Evolutionary conservation across 2,797 vertebrate species (phyloP), one percentile per base, ranked within the genome.

Genomic region (Percopsis omiscomaycus): DNA sequence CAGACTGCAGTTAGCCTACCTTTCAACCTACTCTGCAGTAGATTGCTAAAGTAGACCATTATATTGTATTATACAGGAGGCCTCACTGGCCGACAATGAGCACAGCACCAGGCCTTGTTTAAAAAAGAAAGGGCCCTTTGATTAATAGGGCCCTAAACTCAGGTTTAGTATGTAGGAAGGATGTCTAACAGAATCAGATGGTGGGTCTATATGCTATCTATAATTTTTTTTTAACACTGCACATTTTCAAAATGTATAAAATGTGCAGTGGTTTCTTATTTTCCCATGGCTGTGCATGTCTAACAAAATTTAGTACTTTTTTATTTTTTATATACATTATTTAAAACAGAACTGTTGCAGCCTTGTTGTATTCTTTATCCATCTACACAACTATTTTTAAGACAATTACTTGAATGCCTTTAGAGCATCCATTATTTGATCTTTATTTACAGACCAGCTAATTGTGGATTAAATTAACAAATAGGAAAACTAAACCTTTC

Each of bases 21-120:
- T 70, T 65, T 15, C 55, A 12, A 28, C 53, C 55, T 53, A 46
- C 47, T 51, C 51, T 59, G 66, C 58, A 61, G 66, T 68, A 49
- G 57, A 52, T 47, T 51, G 45, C 62, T 69, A 68, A 69, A 69
- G 51, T 50, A 62, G 62, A 14, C 28, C 62, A 48, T 69, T 50
- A 69, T 57, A 56, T 30, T 44, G 60, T 42, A 74, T 59, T 60
- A 49, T 66, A 69, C 48, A 59, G 67, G 57, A 62, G 60, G 61
- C 61, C 44, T 61, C 62, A 50, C 28, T 49, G 54, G 55, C 28
- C 49, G 12, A 15, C 59, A 53, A 49, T 63, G 63, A 63, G 54
- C 27, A 61, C 73, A 49, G 50, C 30, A 28, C 27, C 59, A 50
- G 14, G 46, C 30, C 64, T 55, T 61, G 74, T 76, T 63, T 47